Percentiles rank a stretch among this genome's conserved stretches.
Evolutionary conservation across 2,888 invertebrate species (phyloP).

Genomic region (Pasiphila rectangulata): DNA sequence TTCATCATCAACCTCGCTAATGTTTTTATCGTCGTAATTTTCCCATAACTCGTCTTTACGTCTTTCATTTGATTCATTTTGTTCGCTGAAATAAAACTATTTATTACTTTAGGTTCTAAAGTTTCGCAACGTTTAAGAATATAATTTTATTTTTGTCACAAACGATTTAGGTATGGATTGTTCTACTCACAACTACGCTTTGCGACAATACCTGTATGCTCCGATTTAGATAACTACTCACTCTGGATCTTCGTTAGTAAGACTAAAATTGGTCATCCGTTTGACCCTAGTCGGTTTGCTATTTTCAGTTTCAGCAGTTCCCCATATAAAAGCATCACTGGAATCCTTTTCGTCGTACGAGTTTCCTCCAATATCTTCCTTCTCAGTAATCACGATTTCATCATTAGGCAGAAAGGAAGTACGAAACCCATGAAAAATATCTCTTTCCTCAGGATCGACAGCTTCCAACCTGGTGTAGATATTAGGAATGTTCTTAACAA

Average conservation of each 20-base stretch:
- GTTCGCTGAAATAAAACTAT: slow-evolving; percentile 35
- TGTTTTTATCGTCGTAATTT: slow-evolving; percentile 37
- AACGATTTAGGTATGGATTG: too few species aligned
- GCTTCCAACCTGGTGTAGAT: slow-evolving; percentile 61
- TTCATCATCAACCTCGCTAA: slow-evolving; percentile 47
- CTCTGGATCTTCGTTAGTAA: slow-evolving; percentile 55
- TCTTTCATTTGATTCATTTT: slow-evolving; percentile 26
- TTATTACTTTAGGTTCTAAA: not conserved
- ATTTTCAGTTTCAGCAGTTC: slow-evolving; percentile 38
- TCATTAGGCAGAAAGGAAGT: slow-evolving; percentile 83
- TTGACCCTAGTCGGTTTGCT: slow-evolving; percentile 55
- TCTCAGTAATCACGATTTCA: slow-evolving; percentile 66
- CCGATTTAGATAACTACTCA: slow-evolving; percentile 41
- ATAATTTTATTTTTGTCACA: too few species aligned
- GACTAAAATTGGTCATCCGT: slow-evolving; percentile 56
- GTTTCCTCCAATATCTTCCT: slow-evolving; percentile 39
- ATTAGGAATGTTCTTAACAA: slow-evolving; percentile 60
- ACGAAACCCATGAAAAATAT: slow-evolving; percentile 81
- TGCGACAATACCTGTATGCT: not conserved
- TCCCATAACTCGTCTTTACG: slow-evolving; percentile 38
- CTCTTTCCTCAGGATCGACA: slow-evolving; percentile 78
- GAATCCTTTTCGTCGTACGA: slow-evolving; percentile 51
- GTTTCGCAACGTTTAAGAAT: not conserved
- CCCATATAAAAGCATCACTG: slow-evolving; percentile 60
- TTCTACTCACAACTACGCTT: too few species aligned